Base-by-base conservation (phyloP, 2,113 vertebrate genomes). In the Lanius collurio region DNA sequence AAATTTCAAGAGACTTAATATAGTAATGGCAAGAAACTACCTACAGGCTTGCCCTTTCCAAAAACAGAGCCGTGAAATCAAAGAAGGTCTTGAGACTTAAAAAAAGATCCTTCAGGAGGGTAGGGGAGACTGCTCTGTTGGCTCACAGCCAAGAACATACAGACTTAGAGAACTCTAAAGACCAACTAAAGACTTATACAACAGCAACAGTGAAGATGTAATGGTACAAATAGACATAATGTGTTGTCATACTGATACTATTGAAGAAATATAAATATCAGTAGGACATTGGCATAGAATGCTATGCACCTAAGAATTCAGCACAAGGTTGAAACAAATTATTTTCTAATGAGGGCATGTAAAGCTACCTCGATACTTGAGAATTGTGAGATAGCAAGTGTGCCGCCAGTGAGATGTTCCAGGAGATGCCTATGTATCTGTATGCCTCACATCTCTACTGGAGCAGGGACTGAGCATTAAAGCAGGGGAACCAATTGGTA, bases 1-100 rank as follows among this genome's bases (percentile, higher is more conserved):
- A 81, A 63, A 87, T 89, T 96, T 94, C 60, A 57, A 84, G 53
- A 73, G 7, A 69, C 55, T 93, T 83, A 67, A 84, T 94, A 74
- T 63, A 89, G 56, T 59, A 85, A 71, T 68, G 44, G 22, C 69
- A 89, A 85, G 62, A 87, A 91, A 62, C 60, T 93, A 71, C 74
- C 52, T 84, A 75, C 42, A 91, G 41, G 13, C 37, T 84, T 94
- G 65, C 33, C 39, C 63, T 94, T 93, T 91, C 62, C 19, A 47
- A 64, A 91, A 81, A 55, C 14, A 70, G 42, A 88, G 23, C 46
- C 18, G 60, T 90, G 86, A 53, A 92, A 91, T 94, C 31, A 77
- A 74, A 92, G 41, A 60, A 62, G 41, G 18, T 77, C 55, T 80
- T 86, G 77, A 82, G 64, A 70, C 23, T 57, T 63, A 42, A 39